These are phyloP conservation scores for Acanthosoma haemorrhoidale DNA, from an alignment of 2,888 invertebrate species.

Conservation along the genomic window DNA sequence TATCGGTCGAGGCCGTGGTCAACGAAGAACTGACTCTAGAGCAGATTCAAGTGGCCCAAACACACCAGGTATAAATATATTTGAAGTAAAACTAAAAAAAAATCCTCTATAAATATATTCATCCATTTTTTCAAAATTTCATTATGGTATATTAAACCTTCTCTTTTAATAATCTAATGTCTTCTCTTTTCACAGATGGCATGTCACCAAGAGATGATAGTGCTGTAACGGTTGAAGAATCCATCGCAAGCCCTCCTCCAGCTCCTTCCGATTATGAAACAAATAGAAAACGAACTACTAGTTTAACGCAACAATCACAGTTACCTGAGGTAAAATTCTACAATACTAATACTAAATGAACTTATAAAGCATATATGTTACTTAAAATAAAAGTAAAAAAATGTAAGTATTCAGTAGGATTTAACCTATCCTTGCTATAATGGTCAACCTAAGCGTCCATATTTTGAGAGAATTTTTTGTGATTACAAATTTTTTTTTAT, in stretches of 20 bases:
- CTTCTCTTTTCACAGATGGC: neutral
- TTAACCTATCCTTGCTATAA: too few relatives aligned
- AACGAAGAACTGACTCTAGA: slow-evolving; percentile 61
- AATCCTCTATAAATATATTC: too few relatives aligned
- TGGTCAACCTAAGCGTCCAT: too few relatives aligned
- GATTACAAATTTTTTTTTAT: too few relatives aligned
- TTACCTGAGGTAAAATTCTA: slow-evolving; percentile 26
- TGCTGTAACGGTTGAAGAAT: slow-evolving; percentile 44
- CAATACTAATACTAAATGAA: too few relatives aligned
- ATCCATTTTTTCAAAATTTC: too few relatives aligned
- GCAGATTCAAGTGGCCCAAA: slow-evolving; percentile 66
- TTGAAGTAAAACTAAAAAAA: too few relatives aligned
- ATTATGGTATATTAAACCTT: too few relatives aligned
- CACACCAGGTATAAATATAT: slow-evolving; percentile 53
- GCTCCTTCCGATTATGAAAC: slow-evolving; percentile 45
- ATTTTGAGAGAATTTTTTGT: too few relatives aligned
- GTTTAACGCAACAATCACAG: neutral
- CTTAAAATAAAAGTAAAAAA: too few relatives aligned
- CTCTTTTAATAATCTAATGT: neutral
- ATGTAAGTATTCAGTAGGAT: too few relatives aligned
- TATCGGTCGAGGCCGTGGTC: slow-evolving; percentile 53
- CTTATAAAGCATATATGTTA: too few relatives aligned
- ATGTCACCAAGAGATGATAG: slow-evolving; percentile 53
- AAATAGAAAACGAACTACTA: neutral
- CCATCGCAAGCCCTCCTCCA: slow-evolving; percentile 53